Evolutionary conservation across 2,797 vertebrate genomes (phyloP), one percentile per base, ranked within the genome.

Genomic region (Eleutherodactylus coqui): DNA sequence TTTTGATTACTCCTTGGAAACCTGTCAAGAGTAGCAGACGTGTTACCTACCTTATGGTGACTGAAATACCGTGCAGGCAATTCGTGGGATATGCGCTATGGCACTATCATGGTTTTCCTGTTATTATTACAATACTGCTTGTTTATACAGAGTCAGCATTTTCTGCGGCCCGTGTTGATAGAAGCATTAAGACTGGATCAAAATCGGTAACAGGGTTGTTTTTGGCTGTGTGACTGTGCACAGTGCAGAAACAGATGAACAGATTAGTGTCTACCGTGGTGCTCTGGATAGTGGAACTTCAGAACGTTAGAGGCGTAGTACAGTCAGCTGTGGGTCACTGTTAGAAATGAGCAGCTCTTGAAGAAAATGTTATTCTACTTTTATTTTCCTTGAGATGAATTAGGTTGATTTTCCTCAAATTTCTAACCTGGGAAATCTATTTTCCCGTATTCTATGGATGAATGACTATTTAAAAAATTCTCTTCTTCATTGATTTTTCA

Each of bases 61-160:
- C 21, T 47, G n/a, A 53, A 24, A n/a, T 24, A 69, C 76, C 14
- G 64, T 34, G 51, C 19, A 32, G 27, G 16, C 70, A 58, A 70
- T 45, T 75, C 29, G 7, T 45, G 53, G 7, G n/a, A 64, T 43
- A 21, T 76, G 45, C 62, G 72, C 51, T n/a, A 24, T 62, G 79
- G 38, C 47, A 67, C 79, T 49, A 69, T 51, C 45, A 69, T 13
- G 29, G 36, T 21, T 49, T 21, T 27, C 21, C 32, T 70, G 79
- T 53, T 51, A 51, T 82, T 69, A 21, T 53, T 36, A 69, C 67
- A 11, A 36, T 69, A 36, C 43, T 2, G 6, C 11, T 58, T 32
- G 16, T 43, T 55, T 58, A 58, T 60, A 43, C 45, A 53, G 13
- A 73, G 81, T 72, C 81, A 83, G 81, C 47, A 58, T 73, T 55